Base-by-base conservation (phyloP, 2,113 vertebrate genomes). In the Pseudopipra pipra region DNA sequence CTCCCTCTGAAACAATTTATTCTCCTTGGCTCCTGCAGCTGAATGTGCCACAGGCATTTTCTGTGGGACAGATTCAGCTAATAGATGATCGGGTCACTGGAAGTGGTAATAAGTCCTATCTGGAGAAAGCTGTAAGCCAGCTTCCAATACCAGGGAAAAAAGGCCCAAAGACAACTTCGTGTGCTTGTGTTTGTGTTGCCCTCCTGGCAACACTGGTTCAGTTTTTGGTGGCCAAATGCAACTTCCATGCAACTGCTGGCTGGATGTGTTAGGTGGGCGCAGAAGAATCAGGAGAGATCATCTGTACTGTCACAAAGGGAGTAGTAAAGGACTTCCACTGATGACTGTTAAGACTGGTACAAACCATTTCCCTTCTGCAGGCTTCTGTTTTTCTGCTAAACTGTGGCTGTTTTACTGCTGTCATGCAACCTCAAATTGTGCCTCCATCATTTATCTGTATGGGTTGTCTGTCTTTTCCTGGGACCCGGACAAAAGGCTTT, bases 1-100 rank as follows among this genome's bases (percentile, higher is more conserved):
- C 87, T 91, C 55, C 22, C 43, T 90, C 92, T 93, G 70, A 95
- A 95, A 68, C 78, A 67, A 84, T 93, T 92, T 83, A 78, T 93
- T 95, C 70, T 91, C 79, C 52, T 63, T 82, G 41, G 46, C 79
- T 96, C 63, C 83, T 72, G 52, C 85, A 90, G 95, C 44, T 81
- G 61, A 78, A 84, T 47, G 52, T 78, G 79, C 93, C 62, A 51
- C 41, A 39, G 63, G 82, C 93, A 19, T 85, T 90, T 91, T 95
- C 55, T 85, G 46, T 39, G 59, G n/a, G 55, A 76, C 55, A 52
- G 71, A 83, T 58, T 76, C 74, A 59, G 62, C 51, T 85, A 87
- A 46, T 27, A 91, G 49, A 39, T 1, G 2, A 19, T 22, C 6
- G 2, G 55, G 46, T 76, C 54, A 21, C 67, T 77, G 56, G 90